These are phyloP conservation scores for Heteromormyrus szaboi DNA, from an alignment of 2,797 vertebrate genomes.

Conservation along the genomic window DNA sequence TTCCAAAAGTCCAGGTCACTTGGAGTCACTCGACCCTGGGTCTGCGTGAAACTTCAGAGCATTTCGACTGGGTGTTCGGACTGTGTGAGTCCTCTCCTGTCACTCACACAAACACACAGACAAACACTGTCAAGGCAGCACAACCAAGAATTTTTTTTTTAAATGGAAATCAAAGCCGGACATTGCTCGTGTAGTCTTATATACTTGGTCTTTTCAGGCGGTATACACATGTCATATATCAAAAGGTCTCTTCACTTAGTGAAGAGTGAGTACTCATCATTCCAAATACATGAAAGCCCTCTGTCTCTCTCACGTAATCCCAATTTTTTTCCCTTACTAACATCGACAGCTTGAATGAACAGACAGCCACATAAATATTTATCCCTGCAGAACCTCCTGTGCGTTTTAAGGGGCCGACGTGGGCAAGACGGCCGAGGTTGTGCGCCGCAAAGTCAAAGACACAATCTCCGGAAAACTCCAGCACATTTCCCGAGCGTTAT, in stretches of 20 bases:
- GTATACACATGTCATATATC: neutral
- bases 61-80: neutral
- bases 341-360: neutral
- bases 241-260: neutral
- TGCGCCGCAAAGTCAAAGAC: neutral
- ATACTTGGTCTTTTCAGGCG: neutral
- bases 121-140: neutral
- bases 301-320: neutral
- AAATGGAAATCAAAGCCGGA: neutral
- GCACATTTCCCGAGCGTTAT: neutral
- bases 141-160: neutral
- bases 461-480: neutral
- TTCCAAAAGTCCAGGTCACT: neutral
- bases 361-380: neutral
- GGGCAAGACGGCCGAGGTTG: too few species aligned
- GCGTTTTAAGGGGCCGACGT: neutral
- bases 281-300: conserved; percentile 1
- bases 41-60: neutral
- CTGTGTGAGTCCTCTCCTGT: neutral
- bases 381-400: neutral
- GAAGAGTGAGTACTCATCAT: neutral
- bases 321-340: neutral
- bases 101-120: neutral
- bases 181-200: neutral
- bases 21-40: neutral